Conservation (phyloP, 2,113 vertebrate species). For the Brachyistius frenatus region DNA sequence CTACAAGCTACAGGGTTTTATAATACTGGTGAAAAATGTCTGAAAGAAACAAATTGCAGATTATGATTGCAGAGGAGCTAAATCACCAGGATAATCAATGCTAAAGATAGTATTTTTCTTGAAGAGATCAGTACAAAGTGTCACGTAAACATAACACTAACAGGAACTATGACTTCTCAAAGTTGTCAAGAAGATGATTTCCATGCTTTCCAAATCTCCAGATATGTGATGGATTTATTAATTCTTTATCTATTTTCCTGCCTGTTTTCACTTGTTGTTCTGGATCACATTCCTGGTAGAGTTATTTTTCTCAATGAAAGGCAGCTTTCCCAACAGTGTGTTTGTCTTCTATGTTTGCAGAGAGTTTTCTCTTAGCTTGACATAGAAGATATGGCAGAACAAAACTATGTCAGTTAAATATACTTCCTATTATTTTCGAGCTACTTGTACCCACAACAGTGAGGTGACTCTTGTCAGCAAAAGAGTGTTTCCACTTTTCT, state of each 20-base stretch:
- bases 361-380: background rate
- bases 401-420: slow-evolving; percentile 20
- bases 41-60: background rate
- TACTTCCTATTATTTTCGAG: slow-evolving; percentile 13
- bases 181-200: slow-evolving; percentile 2
- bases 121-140: background rate
- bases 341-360: background rate
- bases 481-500: slow-evolving; percentile 3
- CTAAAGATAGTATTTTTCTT: background rate
- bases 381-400: slow-evolving; percentile 14
- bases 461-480: background rate
- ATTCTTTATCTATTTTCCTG: background rate
- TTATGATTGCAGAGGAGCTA: background rate
- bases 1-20: background rate
- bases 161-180: background rate
- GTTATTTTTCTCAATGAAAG: slow-evolving; percentile 9
- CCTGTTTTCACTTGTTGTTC: slow-evolving; percentile 1
- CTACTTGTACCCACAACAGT: background rate
- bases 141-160: background rate
- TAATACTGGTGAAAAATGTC: background rate
- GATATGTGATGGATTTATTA: too few species aligned
- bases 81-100: background rate
- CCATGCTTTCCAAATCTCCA: background rate
- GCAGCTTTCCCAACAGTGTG: background rate
- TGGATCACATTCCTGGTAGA: slow-evolving; percentile 5